Evolutionary conservation across 2,888 invertebrate genomes (phyloP).

Genomic region (Griposia aprilina): DNA sequence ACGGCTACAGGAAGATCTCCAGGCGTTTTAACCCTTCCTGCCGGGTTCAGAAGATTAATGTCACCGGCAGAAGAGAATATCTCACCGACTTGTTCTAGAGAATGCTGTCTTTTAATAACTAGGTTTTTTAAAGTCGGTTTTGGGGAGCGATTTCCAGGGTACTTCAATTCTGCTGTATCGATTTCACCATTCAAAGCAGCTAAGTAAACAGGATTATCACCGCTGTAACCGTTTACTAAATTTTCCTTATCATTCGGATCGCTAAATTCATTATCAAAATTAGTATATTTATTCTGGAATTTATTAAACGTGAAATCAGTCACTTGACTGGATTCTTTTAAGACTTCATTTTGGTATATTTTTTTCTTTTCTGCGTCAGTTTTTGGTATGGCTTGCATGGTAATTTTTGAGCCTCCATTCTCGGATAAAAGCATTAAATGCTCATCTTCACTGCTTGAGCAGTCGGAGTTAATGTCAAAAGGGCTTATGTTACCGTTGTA

Average conservation of each 20-base stretch:
- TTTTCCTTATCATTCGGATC: constrained; percentile 88
- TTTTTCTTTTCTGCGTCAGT: constrained; percentile 72
- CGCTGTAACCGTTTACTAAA: constrained; percentile 80
- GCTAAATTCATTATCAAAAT: constrained; percentile 87
- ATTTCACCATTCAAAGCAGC: constrained; percentile 86
- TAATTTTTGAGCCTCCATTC: constrained; percentile 87
- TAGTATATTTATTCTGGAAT: constrained; percentile 84
- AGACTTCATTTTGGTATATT: constrained; percentile 79
- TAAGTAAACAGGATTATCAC: constrained; percentile 86
- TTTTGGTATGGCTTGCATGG: constrained; percentile 85
- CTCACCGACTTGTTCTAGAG: constrained; percentile 94
- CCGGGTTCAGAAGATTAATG: constrained; percentile 93
- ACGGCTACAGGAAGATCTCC: constrained; percentile 95
- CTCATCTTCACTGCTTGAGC: constrained; percentile 88
- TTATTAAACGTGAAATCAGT: constrained; percentile 85
- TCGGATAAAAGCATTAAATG: constrained; percentile 87
- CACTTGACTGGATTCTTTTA: constrained; percentile 84
- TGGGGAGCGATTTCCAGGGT: constrained; percentile 75
- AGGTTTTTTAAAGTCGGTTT: constrained; percentile 81
- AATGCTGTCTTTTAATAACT: constrained; percentile 91
- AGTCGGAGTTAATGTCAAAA: constrained; percentile 83
- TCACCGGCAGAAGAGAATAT: constrained; percentile 93
- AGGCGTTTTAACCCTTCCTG: constrained; percentile 95
- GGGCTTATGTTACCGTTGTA: constrained; percentile 79
- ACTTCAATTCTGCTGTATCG: constrained; percentile 76